Conservation (phyloP, 2,888 invertebrate species). For the Sympetrum striolatum region DNA sequence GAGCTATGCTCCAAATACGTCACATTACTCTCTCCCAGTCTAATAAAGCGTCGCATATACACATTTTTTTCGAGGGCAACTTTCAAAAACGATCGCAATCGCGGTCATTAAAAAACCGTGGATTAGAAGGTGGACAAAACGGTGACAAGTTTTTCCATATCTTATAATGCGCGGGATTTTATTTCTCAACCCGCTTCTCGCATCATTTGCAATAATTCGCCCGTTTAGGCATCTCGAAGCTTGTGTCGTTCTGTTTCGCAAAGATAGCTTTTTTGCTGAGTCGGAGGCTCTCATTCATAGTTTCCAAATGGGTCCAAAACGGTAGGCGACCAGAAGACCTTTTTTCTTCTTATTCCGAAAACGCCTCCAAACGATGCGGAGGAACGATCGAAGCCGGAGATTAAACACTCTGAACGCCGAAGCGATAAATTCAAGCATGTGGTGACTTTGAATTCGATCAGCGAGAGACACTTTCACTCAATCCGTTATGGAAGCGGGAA, state of each 20-base stretch:
- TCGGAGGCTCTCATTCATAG: background rate
- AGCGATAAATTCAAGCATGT: background rate
- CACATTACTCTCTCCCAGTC: background rate
- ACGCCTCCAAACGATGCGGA: background rate
- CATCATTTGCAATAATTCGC: background rate
- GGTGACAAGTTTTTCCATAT: background rate
- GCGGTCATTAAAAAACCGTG: background rate
- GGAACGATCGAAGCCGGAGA: background rate
- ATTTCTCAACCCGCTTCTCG: background rate
- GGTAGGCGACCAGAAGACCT: background rate
- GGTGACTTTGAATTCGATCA: background rate
- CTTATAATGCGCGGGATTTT: background rate
- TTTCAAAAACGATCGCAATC: background rate
- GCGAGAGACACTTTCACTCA: background rate
- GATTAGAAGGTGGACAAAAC: background rate
- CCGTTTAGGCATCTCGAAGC: background rate
- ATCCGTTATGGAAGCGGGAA: background rate
- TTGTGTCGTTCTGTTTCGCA: background rate
- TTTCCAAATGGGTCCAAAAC: background rate
- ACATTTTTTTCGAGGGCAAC: background rate
- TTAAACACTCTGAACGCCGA: background rate
- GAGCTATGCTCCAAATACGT: background rate
- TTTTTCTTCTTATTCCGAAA: background rate
- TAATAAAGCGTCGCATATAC: background rate
- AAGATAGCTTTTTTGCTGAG: background rate